Conservation (phyloP, 2,797 vertebrate species). For the Oreochromis grahami region DNA sequence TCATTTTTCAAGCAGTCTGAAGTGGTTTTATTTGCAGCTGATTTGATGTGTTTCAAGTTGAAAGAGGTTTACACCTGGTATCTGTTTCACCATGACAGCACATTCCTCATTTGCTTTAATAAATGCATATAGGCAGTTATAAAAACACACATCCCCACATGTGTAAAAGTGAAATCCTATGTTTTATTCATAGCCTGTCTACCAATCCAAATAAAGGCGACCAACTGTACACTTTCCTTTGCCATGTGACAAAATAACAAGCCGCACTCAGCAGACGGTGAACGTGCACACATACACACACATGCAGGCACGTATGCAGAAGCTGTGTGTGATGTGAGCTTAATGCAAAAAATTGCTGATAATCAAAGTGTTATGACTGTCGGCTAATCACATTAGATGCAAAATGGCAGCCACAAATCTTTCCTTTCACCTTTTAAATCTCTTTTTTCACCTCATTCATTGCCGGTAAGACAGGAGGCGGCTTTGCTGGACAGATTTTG, state of each 20-base stretch:
- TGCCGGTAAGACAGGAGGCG: not conserved
- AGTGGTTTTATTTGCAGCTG: not conserved
- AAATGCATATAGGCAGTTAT: not conserved
- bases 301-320: not conserved
- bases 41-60: not conserved
- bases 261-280: not conserved
- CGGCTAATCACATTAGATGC: not conserved
- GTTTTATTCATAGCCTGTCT: slow-evolving; percentile 30
- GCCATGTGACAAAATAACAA: slow-evolving; percentile 23
- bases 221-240: not conserved
- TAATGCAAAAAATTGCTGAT: not conserved
- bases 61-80: not conserved
- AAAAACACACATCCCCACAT: not conserved
- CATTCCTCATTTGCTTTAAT: slow-evolving; percentile 4
- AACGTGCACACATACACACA: not conserved
- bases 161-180: not conserved
- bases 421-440: slow-evolving; percentile 24
- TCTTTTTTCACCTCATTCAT: slow-evolving; percentile 19
- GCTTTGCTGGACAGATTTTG: not conserved
- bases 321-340: not conserved
- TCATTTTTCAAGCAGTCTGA: not conserved
- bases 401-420: slow-evolving; percentile 10
- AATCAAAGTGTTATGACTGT: slow-evolving; percentile 7
- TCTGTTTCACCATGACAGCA: not conserved
- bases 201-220: slow-evolving; percentile 19